A percentile compares a stretch with the other conserved stretches of the same genome.
These are phyloP conservation scores for Oncorhynchus kisutch DNA, from an alignment of 2,113 vertebrate species.

Conservation along the genomic window DNA sequence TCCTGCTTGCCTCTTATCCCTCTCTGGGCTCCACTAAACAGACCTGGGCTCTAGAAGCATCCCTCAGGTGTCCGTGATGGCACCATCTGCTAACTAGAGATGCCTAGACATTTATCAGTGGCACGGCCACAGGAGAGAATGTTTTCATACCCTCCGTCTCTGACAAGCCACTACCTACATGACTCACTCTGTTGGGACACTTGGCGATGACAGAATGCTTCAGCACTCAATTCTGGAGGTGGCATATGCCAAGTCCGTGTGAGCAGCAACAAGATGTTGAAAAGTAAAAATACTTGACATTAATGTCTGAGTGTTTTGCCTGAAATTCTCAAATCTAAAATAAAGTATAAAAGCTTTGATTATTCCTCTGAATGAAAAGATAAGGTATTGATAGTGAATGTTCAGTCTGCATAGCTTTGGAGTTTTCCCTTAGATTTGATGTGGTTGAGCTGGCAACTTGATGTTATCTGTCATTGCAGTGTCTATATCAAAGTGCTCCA, in stretches of 20 bases:
- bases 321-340: no score
- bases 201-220: not conserved
- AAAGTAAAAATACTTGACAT: no score
- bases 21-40: not conserved
- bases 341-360: no score
- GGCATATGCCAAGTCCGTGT: not conserved
- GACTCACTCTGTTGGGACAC: not conserved
- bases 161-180: not conserved
- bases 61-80: constrained; percentile 33
- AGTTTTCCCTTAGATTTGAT: no score
- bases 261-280: not conserved
- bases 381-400: no score
- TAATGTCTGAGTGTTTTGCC: no score
- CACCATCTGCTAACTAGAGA: constrained; percentile 44
- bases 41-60: constrained; percentile 16
- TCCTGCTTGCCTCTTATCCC: not conserved
- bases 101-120: not conserved
- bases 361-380: no score
- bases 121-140: not conserved
- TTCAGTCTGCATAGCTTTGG: no score
- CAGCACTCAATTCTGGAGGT: not conserved
- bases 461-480: no score
- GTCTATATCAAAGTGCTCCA: no score
- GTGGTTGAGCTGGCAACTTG: no score
- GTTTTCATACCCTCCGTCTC: not conserved